phyloP scores from a whole-genome alignment of 2,888 invertebrate species.

The Agonopterix subpropinquella region DNA sequence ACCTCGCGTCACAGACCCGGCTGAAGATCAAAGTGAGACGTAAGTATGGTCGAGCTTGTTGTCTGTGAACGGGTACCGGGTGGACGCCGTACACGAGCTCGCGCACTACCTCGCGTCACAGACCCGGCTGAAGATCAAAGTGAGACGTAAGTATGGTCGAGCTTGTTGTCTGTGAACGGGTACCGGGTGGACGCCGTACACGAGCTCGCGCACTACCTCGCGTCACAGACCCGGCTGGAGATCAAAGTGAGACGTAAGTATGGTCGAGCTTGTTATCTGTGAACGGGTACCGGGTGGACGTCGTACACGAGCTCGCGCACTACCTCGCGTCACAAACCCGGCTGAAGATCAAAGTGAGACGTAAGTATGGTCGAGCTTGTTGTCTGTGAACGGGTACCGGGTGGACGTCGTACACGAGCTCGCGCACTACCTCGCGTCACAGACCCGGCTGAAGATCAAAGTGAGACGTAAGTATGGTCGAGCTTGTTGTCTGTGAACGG shows the following conservation, averaged over 20 bases:
- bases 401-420: slow-evolving; percentile 96
- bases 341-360: too few species aligned
- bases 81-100: slow-evolving; percentile 93
- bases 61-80: slow-evolving; percentile 92
- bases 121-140: slow-evolving; percentile 90
- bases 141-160: slow-evolving; percentile 82
- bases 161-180: slow-evolving; percentile 89
- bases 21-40: slow-evolving; percentile 92
- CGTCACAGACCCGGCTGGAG: slow-evolving; percentile 88
- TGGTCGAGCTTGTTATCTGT: slow-evolving; percentile 79
- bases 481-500: slow-evolving; percentile 90
- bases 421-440: slow-evolving; percentile 87
- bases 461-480: slow-evolving; percentile 84
- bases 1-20: slow-evolving; percentile 90
- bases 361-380: too few species aligned
- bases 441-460: slow-evolving; percentile 90
- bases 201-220: slow-evolving; percentile 92
- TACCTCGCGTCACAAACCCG: too few species aligned
- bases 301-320: slow-evolving; percentile 92
- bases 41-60: slow-evolving; percentile 78
- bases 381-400: too few species aligned
- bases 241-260: slow-evolving; percentile 92
- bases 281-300: slow-evolving; percentile 94
- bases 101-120: slow-evolving; percentile 87
- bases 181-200: slow-evolving; percentile 93